Evolutionary conservation across 35 echinoderm and acorn worm species (phyloP).

Genomic region (Chiridota heheva): DNA sequence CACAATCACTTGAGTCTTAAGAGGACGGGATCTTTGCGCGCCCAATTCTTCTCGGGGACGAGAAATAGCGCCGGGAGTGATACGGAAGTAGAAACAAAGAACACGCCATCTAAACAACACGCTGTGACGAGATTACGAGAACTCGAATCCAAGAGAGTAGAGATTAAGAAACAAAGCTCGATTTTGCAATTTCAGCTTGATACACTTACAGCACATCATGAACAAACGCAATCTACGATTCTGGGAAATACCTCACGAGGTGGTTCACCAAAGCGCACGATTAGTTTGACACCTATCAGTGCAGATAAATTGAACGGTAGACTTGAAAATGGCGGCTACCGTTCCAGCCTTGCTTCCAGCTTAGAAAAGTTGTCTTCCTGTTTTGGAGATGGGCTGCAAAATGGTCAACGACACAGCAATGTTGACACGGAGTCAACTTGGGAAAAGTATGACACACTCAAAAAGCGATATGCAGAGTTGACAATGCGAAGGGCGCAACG

Average conservation of each 20-base stretch:
- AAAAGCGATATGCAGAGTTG: constrained; percentile 69
- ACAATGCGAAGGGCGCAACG: constrained; percentile 49
- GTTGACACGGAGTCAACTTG: constrained; percentile 43
- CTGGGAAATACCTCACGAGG: neutral
- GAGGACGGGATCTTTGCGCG: constrained; percentile 15
- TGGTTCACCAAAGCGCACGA: constrained; percentile 10
- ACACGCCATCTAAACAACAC: constrained; percentile 27
- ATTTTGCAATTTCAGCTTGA: constrained; percentile 79
- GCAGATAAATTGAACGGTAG: no score
- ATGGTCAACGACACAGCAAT: no score
- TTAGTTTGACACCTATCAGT: no score
- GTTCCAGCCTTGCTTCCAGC: neutral
- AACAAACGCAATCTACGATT: constrained; percentile 32
- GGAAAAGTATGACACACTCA: constrained; percentile 84
- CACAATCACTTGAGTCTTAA: neutral
- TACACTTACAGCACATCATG: constrained; percentile 62
- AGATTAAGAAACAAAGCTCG: constrained; percentile 72
- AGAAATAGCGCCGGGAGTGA: neutral
- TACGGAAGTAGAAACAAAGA: neutral
- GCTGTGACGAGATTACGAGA: constrained; percentile 29
- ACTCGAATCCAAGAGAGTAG: constrained; percentile 52
- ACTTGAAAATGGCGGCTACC: no score
- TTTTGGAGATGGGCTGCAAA: no score
- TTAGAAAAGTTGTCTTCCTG: no score
- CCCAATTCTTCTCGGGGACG: neutral